Base-by-base conservation (phyloP, 2,797 vertebrate species). In the Notoglanidium macrostoma region DNA sequence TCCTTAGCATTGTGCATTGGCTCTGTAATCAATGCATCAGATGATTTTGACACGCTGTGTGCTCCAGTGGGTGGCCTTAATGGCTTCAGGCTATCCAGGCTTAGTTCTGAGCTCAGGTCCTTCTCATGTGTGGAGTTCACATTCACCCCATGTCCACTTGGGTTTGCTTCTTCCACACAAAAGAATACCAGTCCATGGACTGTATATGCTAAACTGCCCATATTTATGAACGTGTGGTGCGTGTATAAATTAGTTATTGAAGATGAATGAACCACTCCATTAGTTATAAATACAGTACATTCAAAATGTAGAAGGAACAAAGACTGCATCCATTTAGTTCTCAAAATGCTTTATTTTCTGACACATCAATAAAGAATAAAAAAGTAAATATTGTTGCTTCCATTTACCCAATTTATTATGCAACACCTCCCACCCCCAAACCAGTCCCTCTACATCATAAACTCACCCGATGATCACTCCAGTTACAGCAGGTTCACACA, bases 291-390 rank as follows among this genome's bases (percentile, higher is more conserved):
- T 14, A 73, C 70, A 73, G 46, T 32, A 11, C 9, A 6, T 51
- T 57, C 15, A 35, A 49, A 49, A 49, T 6, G 46, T 49, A 49
- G 6, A 2, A 84, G 78, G 73, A 26, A 46, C 63, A 40, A 85
- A 72, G 23, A 85, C 78, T 12, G 29, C 59, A 90, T n/a, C 89
- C 46, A 87, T 67, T 76, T 91, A 89, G 76, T 93, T 94, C 91
- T 94, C 92, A 93, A 92, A 90, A 93, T 85, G 85, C 90, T 93
- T 96, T 95, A 95, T 95, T 96, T 94, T 91, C 91, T 91, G 92
- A 95, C 93, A 93, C 94, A 93, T 91, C 91, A 90, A 92, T 84
- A 85, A 92, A 89, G 89, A 93, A 92, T 93, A 92, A 93, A 91
- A 91, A 91, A 90, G 88, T 88, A 94, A 91, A 95, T 92, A 93